Percentiles rank a stretch among this genome's conserved stretches.
Evolutionary conservation across 2,113 vertebrate species (phyloP).

Genomic region (Ceyx cyanopectus): DNA sequence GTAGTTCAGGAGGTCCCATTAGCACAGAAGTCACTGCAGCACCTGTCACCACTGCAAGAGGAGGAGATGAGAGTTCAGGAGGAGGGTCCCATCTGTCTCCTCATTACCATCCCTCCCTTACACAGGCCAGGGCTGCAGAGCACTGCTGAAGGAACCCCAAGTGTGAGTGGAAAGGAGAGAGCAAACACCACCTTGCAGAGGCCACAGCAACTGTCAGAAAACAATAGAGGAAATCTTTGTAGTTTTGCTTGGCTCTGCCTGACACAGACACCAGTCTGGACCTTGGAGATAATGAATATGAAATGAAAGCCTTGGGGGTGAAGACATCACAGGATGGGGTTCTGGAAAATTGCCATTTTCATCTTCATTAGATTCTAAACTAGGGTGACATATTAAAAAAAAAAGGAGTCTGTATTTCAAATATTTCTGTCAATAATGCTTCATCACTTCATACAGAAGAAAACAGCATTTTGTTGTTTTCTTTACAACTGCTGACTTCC

Average conservation of each 20-base stretch:
- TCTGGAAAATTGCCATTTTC: neutral
- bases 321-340: neutral
- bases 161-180: neutral
- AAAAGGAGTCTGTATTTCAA: neutral
- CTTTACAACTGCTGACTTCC: neutral
- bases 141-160: rapidly evolving
- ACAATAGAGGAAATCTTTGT: neutral
- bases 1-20: slow-evolving; percentile 20
- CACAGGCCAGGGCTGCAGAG: neutral
- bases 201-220: neutral
- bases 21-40: slow-evolving; percentile 26
- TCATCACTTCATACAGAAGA: neutral
- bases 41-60: neutral
- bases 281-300: neutral
- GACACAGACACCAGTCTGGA: neutral
- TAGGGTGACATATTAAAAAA: neutral
- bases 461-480: neutral
- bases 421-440: neutral
- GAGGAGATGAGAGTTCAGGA: neutral
- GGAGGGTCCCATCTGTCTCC: neutral
- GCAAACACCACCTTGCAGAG: neutral
- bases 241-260: neutral
- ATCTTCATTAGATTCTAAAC: neutral
- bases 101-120: neutral
- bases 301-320: neutral